Evolutionary conservation across 1,140 invertebrate species (phyloP), one percentile per base, ranked within the genome.

Genomic region (Hesperophylax magnus): DNA sequence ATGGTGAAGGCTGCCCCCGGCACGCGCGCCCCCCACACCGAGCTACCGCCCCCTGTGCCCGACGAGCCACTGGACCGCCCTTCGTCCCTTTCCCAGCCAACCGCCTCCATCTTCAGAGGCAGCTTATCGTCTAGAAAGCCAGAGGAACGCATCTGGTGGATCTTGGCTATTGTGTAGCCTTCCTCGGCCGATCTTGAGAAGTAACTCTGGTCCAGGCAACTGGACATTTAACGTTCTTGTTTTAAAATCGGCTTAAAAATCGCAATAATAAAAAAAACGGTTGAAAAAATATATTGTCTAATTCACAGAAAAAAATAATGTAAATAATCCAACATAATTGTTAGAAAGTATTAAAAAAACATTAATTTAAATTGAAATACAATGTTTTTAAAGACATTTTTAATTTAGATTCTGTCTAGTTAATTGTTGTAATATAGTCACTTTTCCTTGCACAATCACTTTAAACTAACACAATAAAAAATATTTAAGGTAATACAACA

Each of bases 1-100:
- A 96, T 96, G 81, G 94, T 96, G 86, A 39, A 95, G 63, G 93
- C 90, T 2, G 93, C 90, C 11, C 90, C 90, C 17, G 91, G 86
- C 52, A 91, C 86, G 85, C 81, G 88, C 54, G 86, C 88, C 89
- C 88, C 8, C 94, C 85, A 96, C 87, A 54, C 87, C 39, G 63
- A 60, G 58, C 61, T 81, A 85, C 84, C 88, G 86, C 84, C 87
- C 86, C 88, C 86, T 87, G 88, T 86, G 86, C 87, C 80, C 88
- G 86, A 85, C 87, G 82, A 87, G 86, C 85, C 86, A 77, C 84
- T 79, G 79, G 79, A 27, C 24, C 61, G 69, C 81, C 85, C 85
- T 78, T 82, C 80, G 79, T 82, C 82, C 77, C 79, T n/a, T 71
- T 77, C 60, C 77, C 77, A 72, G 14, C 34, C 18, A 0, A 69